Evolutionary conservation across 2,797 vertebrate genomes (phyloP).

Genomic region (Semotilus atromaculatus): DNA sequence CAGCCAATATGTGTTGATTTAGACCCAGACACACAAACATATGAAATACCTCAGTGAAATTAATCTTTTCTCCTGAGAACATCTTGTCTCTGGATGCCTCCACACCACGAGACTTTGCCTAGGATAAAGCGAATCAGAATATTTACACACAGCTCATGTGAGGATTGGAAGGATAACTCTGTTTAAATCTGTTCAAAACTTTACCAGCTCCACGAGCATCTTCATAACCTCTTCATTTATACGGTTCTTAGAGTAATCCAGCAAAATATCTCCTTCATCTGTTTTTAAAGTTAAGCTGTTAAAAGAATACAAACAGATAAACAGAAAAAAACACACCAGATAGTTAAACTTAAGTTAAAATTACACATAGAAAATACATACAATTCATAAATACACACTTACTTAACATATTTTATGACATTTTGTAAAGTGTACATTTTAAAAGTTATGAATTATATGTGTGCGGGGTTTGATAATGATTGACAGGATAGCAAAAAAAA

Average conservation of each 20-base stretch:
- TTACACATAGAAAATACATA: not conserved
- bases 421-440: not conserved
- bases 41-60: conserved; percentile 91
- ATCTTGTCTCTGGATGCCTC: conserved; percentile 89
- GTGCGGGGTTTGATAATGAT: not conserved
- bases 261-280: conserved; percentile 88
- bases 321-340: not conserved
- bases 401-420: not conserved
- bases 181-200: conserved; percentile 1
- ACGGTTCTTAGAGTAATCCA: conserved; percentile 98
- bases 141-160: not conserved
- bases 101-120: conserved; percentile 92
- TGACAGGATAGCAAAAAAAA: not conserved
- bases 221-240: conserved; percentile 90
- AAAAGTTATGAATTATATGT: not conserved
- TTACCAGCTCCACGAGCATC: conserved; percentile 92
- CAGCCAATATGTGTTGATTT: not conserved
- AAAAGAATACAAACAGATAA: conserved; percentile 32
- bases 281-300: conserved; percentile 84
- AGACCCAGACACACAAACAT: not conserved
- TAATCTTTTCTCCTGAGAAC: conserved; percentile 95
- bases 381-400: not conserved
- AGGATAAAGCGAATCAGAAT: conserved; percentile 2
- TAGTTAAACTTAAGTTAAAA: not conserved
- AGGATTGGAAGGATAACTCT: not conserved